Evolutionary conservation across 2,888 invertebrate genomes (phyloP).

Genomic region (Xestoiulus laeticollis): DNA sequence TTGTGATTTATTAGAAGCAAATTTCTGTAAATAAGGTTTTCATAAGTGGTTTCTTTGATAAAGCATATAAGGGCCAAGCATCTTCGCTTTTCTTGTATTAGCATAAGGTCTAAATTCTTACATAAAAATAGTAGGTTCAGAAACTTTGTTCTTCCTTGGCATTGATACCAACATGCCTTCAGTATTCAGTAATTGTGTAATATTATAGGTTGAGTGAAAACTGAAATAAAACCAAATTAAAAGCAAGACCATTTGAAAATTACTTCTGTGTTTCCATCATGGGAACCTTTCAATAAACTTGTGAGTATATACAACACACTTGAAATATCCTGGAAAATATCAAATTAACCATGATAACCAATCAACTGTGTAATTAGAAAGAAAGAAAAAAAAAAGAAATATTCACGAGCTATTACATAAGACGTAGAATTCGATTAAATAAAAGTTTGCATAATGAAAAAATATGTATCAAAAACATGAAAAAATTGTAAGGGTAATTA

Average conservation of each 20-base stretch:
- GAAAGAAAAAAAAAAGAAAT: not conserved
- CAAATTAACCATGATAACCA: not conserved
- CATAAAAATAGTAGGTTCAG: not conserved
- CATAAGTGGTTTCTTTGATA: too few species aligned
- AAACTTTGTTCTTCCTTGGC: not conserved
- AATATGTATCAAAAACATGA: conserved; percentile 10
- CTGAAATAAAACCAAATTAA: not conserved
- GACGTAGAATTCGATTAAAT: not conserved
- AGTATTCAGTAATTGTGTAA: not conserved
- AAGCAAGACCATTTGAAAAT: not conserved
- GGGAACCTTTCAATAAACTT: not conserved
- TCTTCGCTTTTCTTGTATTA: not conserved
- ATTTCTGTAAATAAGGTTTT: too few species aligned
- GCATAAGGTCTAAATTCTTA: not conserved
- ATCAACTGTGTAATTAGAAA: not conserved
- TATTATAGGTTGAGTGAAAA: not conserved
- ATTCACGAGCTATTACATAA: not conserved
- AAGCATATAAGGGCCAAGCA: not conserved
- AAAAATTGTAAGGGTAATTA: conserved; percentile 7
- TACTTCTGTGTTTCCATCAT: not conserved
- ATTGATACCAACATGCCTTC: not conserved
- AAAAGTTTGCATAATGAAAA: conserved; percentile 15
- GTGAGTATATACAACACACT: not conserved
- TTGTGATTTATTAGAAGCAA: too few species aligned
- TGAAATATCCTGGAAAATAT: not conserved